phyloP scores from a whole-genome alignment of 2,797 vertebrate genomes.

The Spinus olivaceus region DNA sequence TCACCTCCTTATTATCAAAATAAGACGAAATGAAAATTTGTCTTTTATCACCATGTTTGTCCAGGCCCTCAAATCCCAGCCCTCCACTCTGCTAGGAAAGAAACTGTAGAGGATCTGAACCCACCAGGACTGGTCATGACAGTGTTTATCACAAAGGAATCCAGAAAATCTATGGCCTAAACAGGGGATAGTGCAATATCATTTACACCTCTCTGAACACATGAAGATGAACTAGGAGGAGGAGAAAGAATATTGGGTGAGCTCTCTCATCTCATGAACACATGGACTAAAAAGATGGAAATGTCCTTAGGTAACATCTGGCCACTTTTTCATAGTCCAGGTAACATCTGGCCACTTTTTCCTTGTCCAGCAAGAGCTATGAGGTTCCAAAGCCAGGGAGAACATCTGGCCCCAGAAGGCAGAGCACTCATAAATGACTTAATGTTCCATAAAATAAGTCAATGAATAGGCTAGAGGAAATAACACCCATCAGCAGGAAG shows the following conservation, averaged over 20 bases:
- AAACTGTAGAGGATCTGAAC: not conserved
- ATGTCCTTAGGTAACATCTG: not conserved
- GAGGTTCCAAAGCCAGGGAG: not conserved
- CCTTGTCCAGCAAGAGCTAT: accelerated
- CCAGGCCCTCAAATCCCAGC: not conserved
- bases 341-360: not conserved
- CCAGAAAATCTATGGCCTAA: not conserved
- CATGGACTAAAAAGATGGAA: not conserved
- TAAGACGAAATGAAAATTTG: not conserved
- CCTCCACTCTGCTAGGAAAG: not conserved
- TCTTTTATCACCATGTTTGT: not conserved
- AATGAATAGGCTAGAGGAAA: not conserved
- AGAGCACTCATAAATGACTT: not conserved
- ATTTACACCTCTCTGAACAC: not conserved
- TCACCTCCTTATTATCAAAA: not conserved
- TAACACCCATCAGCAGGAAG: not conserved
- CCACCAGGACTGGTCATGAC: not conserved
- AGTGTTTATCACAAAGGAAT: accelerated
- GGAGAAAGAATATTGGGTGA: not conserved
- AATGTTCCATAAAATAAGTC: not conserved
- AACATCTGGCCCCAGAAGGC: not conserved
- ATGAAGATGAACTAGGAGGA: not conserved
- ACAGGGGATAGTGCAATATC: accelerated
- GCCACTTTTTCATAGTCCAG: not conserved
- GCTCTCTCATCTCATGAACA: not conserved